phyloP scores from a whole-genome alignment of 2,113 vertebrate species.

The Aegithalos caudatus region DNA sequence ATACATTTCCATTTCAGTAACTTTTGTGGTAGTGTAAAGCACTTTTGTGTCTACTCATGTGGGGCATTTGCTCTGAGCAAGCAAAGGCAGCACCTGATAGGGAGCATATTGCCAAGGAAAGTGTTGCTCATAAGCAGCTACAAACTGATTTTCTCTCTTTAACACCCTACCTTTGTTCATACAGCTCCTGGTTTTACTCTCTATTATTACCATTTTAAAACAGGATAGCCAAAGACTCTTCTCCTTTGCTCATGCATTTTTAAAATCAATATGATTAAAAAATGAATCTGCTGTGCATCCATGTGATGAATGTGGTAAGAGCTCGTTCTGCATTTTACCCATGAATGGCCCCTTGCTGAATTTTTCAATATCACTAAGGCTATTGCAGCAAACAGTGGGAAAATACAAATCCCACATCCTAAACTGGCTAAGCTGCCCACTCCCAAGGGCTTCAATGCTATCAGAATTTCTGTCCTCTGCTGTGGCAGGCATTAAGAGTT shows the following conservation, averaged over 20 bases:
- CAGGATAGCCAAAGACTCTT: neutral
- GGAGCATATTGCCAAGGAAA: neutral
- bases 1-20: neutral
- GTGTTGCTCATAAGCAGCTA: neutral
- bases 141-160: neutral
- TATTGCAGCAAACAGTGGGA: neutral
- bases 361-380: neutral
- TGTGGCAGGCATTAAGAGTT: neutral
- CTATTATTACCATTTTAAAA: neutral
- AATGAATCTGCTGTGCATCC: neutral
- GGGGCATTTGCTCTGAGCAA: neutral
- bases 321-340: neutral
- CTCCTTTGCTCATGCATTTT: neutral
- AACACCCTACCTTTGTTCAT: neutral
- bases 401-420: neutral
- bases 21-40: neutral
- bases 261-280: slow-evolving; percentile 56
- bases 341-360: neutral
- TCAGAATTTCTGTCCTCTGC: neutral
- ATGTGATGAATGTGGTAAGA: slow-evolving; percentile 6
- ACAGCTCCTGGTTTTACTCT: neutral
- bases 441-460: neutral
- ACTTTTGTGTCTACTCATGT: neutral
- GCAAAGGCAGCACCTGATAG: neutral
- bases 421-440: neutral